phyloP scores from a whole-genome alignment of 2,888 invertebrate species.

The Ennomos fuscantarius region DNA sequence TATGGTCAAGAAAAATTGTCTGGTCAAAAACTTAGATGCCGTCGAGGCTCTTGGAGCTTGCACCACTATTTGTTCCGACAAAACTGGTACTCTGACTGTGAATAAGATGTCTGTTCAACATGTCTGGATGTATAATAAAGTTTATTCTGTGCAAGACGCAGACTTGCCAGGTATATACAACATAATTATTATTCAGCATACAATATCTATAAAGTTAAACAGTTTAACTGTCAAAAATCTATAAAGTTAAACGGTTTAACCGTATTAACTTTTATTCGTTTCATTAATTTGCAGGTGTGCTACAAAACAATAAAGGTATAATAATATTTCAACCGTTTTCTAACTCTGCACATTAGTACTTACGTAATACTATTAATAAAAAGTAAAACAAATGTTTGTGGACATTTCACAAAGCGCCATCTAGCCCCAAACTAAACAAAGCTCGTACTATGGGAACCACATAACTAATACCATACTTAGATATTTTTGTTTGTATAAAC shows the following conservation, averaged over 20 bases:
- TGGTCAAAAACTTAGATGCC: conserved; percentile 99
- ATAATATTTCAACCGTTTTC: background rate
- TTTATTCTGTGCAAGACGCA: conserved; percentile 91
- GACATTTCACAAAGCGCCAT: no score
- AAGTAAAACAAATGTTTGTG: no score
- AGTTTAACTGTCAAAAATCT: no score
- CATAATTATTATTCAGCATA: background rate
- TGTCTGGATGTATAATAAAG: conserved; percentile 98
- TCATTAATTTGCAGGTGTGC: conserved; percentile 52
- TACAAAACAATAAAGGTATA: conserved; percentile 60
- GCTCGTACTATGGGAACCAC: no score
- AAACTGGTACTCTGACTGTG: conserved; percentile 99
- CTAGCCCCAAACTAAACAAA: no score
- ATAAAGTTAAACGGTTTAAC: no score
- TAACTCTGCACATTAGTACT: no score
- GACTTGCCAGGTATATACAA: conserved; percentile 53
- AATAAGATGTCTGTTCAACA: conserved; percentile 99
- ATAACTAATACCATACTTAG: no score
- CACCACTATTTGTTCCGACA: conserved; percentile 99
- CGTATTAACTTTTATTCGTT: conserved; percentile 1
- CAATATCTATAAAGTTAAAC: background rate
- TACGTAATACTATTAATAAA: no score
- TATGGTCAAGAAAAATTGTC: conserved; percentile 98
- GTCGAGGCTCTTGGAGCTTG: conserved; percentile 99
- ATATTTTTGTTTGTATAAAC: no score